Evolutionary conservation across 1,140 invertebrate species (phyloP).

Genomic region (Ips typographus): DNA sequence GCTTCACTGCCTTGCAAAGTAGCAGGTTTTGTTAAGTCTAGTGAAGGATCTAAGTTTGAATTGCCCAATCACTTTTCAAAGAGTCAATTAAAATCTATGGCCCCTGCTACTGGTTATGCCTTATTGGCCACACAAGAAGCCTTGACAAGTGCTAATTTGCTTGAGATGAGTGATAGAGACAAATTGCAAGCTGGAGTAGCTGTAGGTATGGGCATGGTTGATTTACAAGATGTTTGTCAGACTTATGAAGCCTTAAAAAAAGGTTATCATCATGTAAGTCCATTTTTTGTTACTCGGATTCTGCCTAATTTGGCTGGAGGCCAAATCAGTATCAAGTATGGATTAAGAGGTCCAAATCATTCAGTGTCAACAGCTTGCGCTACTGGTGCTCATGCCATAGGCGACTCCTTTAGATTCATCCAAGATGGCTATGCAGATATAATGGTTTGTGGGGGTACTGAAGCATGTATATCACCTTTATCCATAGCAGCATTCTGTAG

Average conservation of each 20-base stretch:
- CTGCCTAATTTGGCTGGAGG: slow-evolving; percentile 95
- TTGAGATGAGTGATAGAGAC: slow-evolving; percentile 58
- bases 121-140: slow-evolving; percentile 89
- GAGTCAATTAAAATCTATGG: slow-evolving; percentile 79
- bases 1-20: slow-evolving; percentile 80
- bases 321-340: slow-evolving; percentile 88
- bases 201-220: slow-evolving; percentile 94
- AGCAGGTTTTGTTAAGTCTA: slow-evolving; percentile 67
- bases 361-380: slow-evolving; percentile 96
- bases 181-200: slow-evolving; percentile 81
- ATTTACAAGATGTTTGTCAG: slow-evolving; percentile 83
- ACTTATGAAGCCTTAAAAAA: slow-evolving; percentile 75
- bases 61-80: slow-evolving; percentile 67
- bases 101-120: slow-evolving; percentile 77
- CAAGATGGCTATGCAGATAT: slow-evolving; percentile 80
- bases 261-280: slow-evolving; percentile 88
- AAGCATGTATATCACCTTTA: slow-evolving; percentile 87
- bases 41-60: slow-evolving; percentile 59
- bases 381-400: slow-evolving; percentile 88
- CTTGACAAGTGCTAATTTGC: slow-evolving; percentile 65
- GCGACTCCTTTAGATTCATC: slow-evolving; percentile 89
- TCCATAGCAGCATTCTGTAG: slow-evolving; percentile 87
- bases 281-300: slow-evolving; percentile 94
- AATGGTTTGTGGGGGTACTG: slow-evolving; percentile 95
- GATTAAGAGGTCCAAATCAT: slow-evolving; percentile 93